These are phyloP conservation scores for Netelia inedita DNA, from an alignment of 2,888 invertebrate species.

Conservation along the genomic window DNA sequence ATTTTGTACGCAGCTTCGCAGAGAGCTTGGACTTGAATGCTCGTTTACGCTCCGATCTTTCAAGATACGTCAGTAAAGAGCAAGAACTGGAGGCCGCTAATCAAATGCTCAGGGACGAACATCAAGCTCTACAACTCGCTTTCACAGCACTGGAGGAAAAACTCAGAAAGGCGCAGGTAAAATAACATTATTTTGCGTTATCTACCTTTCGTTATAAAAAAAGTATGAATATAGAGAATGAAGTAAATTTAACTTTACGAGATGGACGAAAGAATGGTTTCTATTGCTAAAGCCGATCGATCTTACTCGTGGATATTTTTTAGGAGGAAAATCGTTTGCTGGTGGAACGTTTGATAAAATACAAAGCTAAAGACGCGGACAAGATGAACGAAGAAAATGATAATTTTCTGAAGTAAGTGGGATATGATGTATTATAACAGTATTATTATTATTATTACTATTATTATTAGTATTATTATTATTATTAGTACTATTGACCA, in stretches of 20 bases:
- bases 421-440: neutral
- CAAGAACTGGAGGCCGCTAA: conserved; percentile 93
- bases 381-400: conserved; percentile 99
- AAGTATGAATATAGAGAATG: neutral
- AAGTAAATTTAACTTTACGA: neutral
- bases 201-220: neutral
- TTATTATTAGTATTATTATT: conserved; percentile 17
- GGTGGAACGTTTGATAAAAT: conserved; percentile 94
- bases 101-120: conserved; percentile 96
- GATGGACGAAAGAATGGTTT: neutral
- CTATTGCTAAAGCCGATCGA: neutral
- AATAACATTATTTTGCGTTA: neutral
- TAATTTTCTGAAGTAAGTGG: conserved; percentile 93
- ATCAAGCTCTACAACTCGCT: conserved; percentile 96
- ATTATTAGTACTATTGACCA: conserved; percentile 15
- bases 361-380: conserved; percentile 98
- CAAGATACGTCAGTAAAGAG: conserved; percentile 90
- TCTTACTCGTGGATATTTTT: conserved; percentile 79
- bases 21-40: conserved; percentile 89
- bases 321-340: conserved; percentile 95
- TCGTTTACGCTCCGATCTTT: conserved; percentile 90
- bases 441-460: conserved; percentile 4
- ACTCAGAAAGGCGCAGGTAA: conserved; percentile 92
- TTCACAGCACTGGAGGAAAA: conserved; percentile 96
- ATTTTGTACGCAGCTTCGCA: conserved; percentile 87